Evolutionary conservation across 2,113 vertebrate species (phyloP).

Genomic region (Neolamprologus falcicula): DNA sequence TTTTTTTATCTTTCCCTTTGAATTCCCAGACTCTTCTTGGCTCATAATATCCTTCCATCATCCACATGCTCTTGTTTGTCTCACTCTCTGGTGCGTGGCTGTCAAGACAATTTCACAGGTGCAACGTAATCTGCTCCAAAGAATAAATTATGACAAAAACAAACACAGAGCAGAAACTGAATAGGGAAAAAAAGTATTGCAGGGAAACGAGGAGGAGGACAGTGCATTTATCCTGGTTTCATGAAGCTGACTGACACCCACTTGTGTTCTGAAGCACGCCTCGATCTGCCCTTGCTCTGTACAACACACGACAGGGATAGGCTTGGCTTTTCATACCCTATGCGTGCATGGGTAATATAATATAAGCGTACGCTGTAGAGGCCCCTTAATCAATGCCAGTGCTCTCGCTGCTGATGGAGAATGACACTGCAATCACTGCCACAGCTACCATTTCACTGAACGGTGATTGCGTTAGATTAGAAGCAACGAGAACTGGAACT

Average conservation of each 20-base stretch:
- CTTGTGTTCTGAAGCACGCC: neutral
- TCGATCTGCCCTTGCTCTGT: neutral
- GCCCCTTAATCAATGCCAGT: conserved; percentile 26
- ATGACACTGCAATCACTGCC: conserved; percentile 11
- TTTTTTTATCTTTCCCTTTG: neutral
- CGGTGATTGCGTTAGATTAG: neutral
- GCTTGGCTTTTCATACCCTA: neutral
- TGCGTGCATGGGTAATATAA: neutral
- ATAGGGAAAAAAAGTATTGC: neutral
- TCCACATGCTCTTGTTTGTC: neutral
- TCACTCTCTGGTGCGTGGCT: neutral
- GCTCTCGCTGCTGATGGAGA: conserved; percentile 19
- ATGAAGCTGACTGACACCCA: neutral
- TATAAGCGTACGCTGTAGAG: neutral
- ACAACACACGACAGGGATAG: neutral
- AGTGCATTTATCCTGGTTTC: neutral
- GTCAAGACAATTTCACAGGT: conserved; percentile 14
- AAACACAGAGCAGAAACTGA: neutral
- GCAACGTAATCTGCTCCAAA: conserved; percentile 2
- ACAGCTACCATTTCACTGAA: neutral
- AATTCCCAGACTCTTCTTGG: neutral
- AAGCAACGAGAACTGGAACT: neutral
- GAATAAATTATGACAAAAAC: conserved; percentile 20
- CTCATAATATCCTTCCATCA: neutral
- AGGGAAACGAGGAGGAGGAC: neutral